Evolutionary conservation across 2,888 invertebrate species (phyloP).

Genomic region (Timandra comae): DNA sequence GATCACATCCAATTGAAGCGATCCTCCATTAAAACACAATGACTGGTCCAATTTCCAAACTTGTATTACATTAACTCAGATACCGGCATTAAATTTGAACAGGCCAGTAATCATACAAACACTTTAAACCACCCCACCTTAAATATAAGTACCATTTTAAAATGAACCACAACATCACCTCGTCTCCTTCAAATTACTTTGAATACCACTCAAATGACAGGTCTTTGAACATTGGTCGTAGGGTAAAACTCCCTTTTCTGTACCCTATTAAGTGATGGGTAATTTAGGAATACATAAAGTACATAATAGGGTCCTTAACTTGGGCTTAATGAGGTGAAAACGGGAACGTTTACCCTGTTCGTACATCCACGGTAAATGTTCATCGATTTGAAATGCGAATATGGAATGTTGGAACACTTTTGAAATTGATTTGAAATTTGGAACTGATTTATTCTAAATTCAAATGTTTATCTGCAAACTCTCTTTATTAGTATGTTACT

Average conservation of each 20-base stretch:
- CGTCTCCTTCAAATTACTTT: constrained; percentile 9
- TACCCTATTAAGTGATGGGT: constrained; percentile 74
- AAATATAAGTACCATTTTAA: constrained; percentile 39
- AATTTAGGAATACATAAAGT: constrained; percentile 77
- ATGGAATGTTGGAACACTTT: neutral
- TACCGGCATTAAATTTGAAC: constrained; percentile 68
- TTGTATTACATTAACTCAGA: constrained; percentile 45
- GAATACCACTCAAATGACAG: constrained; percentile 20
- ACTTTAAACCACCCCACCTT: constrained; percentile 66
- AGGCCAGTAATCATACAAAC: constrained; percentile 67
- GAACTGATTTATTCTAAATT: no score
- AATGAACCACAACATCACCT: constrained; percentile 29
- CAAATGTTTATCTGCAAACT: no score
- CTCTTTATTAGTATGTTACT: no score
- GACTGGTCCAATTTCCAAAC: constrained; percentile 45
- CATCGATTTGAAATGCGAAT: constrained; percentile 29
- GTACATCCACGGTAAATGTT: constrained; percentile 41
- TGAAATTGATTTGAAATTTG: no score
- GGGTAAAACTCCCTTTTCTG: constrained; percentile 55
- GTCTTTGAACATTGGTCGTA: constrained; percentile 38
- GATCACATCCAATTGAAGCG: constrained; percentile 1
- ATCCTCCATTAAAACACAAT: constrained; percentile 21
- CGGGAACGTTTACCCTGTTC: constrained; percentile 56
- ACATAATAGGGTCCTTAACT: constrained; percentile 74
- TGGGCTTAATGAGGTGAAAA: constrained; percentile 73